These are phyloP conservation scores for Cacoxenus indagator DNA, from an alignment of 2,888 invertebrate species.

Conservation along the genomic window DNA sequence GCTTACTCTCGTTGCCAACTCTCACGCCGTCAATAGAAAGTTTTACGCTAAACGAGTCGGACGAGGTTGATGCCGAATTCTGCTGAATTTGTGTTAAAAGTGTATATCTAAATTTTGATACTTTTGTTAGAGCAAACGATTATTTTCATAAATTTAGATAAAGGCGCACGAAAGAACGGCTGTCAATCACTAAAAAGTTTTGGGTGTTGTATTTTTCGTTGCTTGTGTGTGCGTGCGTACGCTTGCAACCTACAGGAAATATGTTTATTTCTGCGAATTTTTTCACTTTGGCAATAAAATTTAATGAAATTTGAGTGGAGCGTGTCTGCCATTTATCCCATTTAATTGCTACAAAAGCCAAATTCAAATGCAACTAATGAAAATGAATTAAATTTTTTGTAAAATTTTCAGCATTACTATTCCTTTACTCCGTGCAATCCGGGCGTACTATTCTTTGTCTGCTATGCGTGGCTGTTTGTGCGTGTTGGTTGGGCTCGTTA, in stretches of 20 bases:
- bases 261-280: conserved; percentile 39
- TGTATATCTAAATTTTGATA: not conserved
- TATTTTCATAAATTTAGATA: not conserved
- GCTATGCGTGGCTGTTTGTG: not conserved
- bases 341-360: not conserved
- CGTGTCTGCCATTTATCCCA: not conserved
- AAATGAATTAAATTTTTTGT: too few relatives aligned
- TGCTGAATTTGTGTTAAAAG: not conserved
- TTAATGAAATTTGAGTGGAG: conserved; percentile 47
- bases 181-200: not conserved
- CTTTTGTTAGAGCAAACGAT: not conserved
- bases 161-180: not conserved
- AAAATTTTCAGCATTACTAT: conserved; percentile 47
- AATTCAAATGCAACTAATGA: too few relatives aligned
- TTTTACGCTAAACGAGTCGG: not conserved
- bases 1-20: not conserved
- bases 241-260: conserved; percentile 29
- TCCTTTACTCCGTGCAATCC: not conserved
- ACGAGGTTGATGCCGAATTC: not conserved
- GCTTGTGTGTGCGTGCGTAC: conserved; percentile 24
- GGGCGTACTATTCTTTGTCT: not conserved
- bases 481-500: not conserved
- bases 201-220: not conserved
- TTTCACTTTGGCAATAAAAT: conserved; percentile 59
- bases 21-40: not conserved